A percentile compares a stretch with the other conserved stretches of the same genome.
These are phyloP conservation scores for Azemiops feae DNA, from an alignment of 2,113 vertebrate genomes.

Conservation along the genomic window DNA sequence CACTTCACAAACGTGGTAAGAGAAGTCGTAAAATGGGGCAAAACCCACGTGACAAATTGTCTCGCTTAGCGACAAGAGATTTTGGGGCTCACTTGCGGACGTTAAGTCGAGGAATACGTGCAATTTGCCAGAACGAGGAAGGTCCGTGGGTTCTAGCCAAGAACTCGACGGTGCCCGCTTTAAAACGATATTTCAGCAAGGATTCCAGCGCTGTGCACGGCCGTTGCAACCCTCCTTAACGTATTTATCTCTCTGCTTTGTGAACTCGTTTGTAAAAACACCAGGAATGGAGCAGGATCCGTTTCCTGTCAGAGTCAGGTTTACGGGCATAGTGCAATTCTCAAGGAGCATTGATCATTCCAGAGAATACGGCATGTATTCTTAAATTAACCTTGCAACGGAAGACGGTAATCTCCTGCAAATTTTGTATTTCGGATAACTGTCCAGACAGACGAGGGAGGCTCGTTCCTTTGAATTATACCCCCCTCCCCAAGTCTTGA, in stretches of 20 bases:
- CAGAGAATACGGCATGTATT: neutral
- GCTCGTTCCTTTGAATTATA: neutral
- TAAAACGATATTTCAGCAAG: neutral
- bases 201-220: neutral
- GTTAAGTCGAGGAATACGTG: neutral
- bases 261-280: neutral
- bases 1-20: too few relatives aligned
- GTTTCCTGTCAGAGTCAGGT: neutral
- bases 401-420: neutral
- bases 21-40: neutral
- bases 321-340: constrained; percentile 2
- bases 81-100: neutral
- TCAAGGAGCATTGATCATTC: neutral
- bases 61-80: neutral
- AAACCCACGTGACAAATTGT: neutral
- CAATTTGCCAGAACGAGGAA: neutral
- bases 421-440: neutral
- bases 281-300: neutral
- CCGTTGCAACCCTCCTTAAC: neutral
- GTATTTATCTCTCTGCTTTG: neutral
- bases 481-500: too few relatives aligned
- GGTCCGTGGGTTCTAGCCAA: neutral
- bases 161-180: accelerated
- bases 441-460: neutral
- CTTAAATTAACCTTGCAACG: neutral